phyloP scores from a whole-genome alignment of 2,797 vertebrate species.

The Eidolon dupreanum region DNA sequence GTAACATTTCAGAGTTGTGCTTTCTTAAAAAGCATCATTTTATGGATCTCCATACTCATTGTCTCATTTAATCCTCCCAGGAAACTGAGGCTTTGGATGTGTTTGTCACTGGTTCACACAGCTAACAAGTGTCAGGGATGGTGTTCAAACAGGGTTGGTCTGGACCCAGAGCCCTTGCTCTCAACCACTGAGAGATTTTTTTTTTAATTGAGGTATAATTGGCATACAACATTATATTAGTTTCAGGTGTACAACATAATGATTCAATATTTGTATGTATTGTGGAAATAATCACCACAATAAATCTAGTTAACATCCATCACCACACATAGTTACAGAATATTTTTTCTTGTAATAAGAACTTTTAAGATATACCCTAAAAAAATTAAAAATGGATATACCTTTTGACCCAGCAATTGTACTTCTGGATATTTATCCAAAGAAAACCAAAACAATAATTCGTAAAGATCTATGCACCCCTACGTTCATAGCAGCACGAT shows the following conservation, averaged over 20 bases:
- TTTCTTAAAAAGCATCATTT: not conserved
- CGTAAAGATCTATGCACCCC: too few relatives aligned
- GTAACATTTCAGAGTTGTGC: not conserved
- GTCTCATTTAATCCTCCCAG: not conserved
- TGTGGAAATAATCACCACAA: not conserved
- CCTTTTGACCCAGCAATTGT: too few relatives aligned
- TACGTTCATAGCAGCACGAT: too few relatives aligned
- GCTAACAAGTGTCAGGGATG: not conserved
- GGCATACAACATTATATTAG: not conserved
- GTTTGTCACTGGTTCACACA: not conserved
- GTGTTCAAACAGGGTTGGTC: not conserved
- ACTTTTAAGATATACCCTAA: not conserved
- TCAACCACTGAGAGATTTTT: not conserved
- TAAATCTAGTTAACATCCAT: not conserved
- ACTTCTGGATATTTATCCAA: too few relatives aligned
- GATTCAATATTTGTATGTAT: not conserved
- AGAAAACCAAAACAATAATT: too few relatives aligned
- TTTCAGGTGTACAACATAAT: not conserved
- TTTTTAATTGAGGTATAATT: not conserved
- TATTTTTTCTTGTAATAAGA: not conserved
- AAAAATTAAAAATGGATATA: too few relatives aligned
- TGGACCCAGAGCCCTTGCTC: not conserved
- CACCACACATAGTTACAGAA: not conserved
- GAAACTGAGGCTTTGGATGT: not conserved
- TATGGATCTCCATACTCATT: not conserved